These are phyloP conservation scores for Todiramphus chloris DNA, from an alignment of 2,113 vertebrate genomes.

Conservation along the genomic window DNA sequence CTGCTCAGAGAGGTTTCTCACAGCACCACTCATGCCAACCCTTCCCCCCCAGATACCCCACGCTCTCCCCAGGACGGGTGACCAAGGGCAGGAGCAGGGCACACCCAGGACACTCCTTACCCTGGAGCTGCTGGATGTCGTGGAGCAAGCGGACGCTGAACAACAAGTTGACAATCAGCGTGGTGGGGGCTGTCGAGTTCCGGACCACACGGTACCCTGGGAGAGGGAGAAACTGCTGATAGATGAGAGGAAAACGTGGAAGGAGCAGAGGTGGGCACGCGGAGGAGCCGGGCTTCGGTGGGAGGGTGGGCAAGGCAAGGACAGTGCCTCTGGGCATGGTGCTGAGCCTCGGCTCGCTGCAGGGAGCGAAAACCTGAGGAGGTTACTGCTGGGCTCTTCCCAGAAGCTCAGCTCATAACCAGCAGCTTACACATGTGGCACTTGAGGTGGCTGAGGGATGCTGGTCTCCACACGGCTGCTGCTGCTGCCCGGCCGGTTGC, in stretches of 20 bases:
- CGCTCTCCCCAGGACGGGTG: background rate
- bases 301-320: background rate
- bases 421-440: background rate
- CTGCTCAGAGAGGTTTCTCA: background rate
- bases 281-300: background rate
- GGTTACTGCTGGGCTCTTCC: background rate
- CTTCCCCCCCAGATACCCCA: background rate
- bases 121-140: background rate
- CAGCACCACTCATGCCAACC: background rate
- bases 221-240: background rate
- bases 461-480: background rate
- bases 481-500: rapidly evolving
- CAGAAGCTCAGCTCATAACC: background rate
- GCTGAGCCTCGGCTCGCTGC: background rate
- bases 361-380: background rate
- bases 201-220: background rate
- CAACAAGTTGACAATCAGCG: background rate
- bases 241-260: rapidly evolving
- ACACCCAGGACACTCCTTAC: background rate
- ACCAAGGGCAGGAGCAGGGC: rapidly evolving
- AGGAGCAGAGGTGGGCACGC: rapidly evolving
- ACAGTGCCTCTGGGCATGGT: background rate
- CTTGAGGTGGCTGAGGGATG: rapidly evolving
- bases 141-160: background rate
- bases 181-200: too few species aligned